Evolutionary conservation across 2,888 invertebrate genomes (phyloP), one percentile per base, ranked within the genome.

Genomic region (Eilema depressum): DNA sequence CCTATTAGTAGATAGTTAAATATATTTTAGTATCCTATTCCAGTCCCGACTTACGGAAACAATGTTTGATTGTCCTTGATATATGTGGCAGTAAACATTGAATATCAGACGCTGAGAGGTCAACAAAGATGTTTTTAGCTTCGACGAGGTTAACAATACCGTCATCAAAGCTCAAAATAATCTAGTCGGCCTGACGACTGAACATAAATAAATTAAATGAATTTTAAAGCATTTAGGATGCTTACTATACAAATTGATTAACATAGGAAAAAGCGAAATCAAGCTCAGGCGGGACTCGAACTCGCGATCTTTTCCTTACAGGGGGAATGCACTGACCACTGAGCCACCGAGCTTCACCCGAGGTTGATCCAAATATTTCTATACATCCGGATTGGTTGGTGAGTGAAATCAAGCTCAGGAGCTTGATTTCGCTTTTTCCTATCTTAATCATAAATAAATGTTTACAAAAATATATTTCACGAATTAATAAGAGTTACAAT

Each of bases 91-190:
- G 83, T 80, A 82, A 85, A 85, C 78, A 86, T 84, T 83, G 84
- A 86, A 83, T 81, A 82, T 88, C 83, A 85, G 80, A 84, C 82
- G 84, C 77, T 79, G 70, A 83, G 84, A 91, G 90, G 89, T 86
- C 88, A 85, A 83, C 86, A 82, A 79, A 87, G 87, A 85, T 91
- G 89, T 91, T 91, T 90, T 88, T 86, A 84, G 85, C 82, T 57
- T 77, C 71, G 84, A 85, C 94, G 92, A 94, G 95, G 95, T 92
- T 92, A 91, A 91, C 91, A 91, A 90, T 91, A 91, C 85, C 93
- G 94, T 93, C 94, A 94, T 92, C 92, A 93, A 93, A 93, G 93
- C 93, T 89, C 83, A 80, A 89, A 92, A 92, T 92, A 92, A 92
- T 89, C 86, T 85, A 82, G 86, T 86, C 86, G 87, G 87, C 88